phyloP scores from a whole-genome alignment of 2,888 invertebrate species.

The Automeris io region DNA sequence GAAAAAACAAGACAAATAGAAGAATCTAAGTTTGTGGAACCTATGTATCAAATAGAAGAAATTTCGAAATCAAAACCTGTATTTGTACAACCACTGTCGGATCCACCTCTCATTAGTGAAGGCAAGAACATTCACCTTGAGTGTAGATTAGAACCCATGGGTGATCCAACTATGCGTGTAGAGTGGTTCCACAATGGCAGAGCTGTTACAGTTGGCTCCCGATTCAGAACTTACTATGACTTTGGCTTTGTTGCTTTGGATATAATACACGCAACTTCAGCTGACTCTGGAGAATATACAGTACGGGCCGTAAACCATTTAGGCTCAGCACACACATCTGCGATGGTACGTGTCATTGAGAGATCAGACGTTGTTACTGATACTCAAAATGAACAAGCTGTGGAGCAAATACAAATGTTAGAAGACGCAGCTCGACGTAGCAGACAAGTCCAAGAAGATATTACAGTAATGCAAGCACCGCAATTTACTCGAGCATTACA shows the following conservation, averaged over 20 bases:
- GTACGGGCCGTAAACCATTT: slow-evolving; percentile 94
- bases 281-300: slow-evolving; percentile 97
- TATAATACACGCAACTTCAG: slow-evolving; percentile 94
- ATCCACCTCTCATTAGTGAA: slow-evolving; percentile 90
- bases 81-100: slow-evolving; percentile 92
- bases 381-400: slow-evolving; percentile 93
- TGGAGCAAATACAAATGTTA: slow-evolving; percentile 93
- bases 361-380: slow-evolving; percentile 90
- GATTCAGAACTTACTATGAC: slow-evolving; percentile 96
- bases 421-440: slow-evolving; percentile 87
- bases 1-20: slow-evolving; percentile 93
- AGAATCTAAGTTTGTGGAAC: slow-evolving; percentile 89
- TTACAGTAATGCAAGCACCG: slow-evolving; percentile 89
- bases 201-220: slow-evolving; percentile 90
- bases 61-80: slow-evolving; percentile 96
- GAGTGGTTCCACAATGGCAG: slow-evolving; percentile 97
- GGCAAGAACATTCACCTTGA: slow-evolving; percentile 94
- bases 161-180: slow-evolving; percentile 96
- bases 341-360: slow-evolving; percentile 91
- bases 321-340: slow-evolving; percentile 94
- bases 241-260: slow-evolving; percentile 98
- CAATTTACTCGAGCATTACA: slow-evolving; percentile 92
- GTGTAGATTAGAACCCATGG: slow-evolving; percentile 95
- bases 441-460: slow-evolving; percentile 86
- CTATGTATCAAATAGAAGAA: slow-evolving; percentile 93